Base-by-base conservation (phyloP, 2,797 vertebrate genomes). In the Dendrocincla fuliginosa region DNA sequence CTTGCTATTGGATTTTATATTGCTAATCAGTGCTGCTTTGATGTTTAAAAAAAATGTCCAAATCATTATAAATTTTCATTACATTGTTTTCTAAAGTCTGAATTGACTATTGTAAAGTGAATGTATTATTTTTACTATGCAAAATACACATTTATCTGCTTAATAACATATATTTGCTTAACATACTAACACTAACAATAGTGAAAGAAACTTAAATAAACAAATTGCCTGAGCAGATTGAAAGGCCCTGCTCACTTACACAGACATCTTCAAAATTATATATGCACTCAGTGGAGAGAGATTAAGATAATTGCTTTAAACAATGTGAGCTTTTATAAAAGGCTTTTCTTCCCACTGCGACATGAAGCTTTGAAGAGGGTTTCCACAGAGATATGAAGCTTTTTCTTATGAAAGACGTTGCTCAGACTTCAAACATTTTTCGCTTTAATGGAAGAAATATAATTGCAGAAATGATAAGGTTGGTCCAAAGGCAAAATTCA, bases 241-340 rank as follows among this genome's bases (percentile, higher is more conserved):
- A 92, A 84, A 61, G 61, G 19, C 28, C 19, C 30, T 70, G 23
- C 52, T 87, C 37, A 23, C 57, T 86, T 71, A 65, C 0, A 0
- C 13, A 76, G 44, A 46, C 74, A 39, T 60, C 41, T 76, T 82
- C 33, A 79, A 82, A 87, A 63, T 73, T 11, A 49, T 84, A 17
- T 65, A 86, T 61, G 16, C 30, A 42, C 44, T 82, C 60, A 46
- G 20, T 70, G 18, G 27, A 60, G 44, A 79, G 67, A 92, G 88
- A 92, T 95, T 91, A 88, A 67, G 76, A 95, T 86, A 93, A 93
- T 91, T 95, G 50, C 35, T 94, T 84, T 59, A 91, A 90, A 88
- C 46, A 91, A 81, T n/a, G 32, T 77, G 19, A 79, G 47, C 44
- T 87, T 88, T 90, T 89, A 73, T 92, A 90, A 90, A 69, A 49